Conservation (phyloP, 2,797 vertebrate species). For the Brachymystax lenok region DNA sequence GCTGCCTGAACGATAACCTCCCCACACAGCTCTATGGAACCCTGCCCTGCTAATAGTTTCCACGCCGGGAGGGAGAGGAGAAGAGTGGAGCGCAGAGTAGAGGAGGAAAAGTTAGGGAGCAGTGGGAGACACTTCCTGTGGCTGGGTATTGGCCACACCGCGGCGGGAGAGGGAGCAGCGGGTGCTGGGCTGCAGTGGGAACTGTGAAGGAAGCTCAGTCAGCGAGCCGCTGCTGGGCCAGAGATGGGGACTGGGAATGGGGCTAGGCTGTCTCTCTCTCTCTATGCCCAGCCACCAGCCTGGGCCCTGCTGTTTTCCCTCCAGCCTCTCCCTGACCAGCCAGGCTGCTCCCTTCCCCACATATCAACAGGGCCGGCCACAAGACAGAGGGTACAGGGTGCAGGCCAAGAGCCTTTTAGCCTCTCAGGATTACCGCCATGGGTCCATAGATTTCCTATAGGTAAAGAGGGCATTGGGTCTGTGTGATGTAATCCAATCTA, state of each 20-base stretch:
- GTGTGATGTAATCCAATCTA: neutral
- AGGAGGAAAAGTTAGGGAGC: constrained; percentile 45
- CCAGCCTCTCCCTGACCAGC: neutral
- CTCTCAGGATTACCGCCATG: neutral
- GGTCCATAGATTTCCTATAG: neutral
- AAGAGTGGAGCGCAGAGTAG: constrained; percentile 42
- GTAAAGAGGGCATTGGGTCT: neutral
- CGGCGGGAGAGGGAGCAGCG: constrained; percentile 42
- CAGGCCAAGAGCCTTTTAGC: no score
- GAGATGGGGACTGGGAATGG: neutral
- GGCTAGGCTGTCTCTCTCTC: neutral
- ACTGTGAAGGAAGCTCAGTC: constrained; percentile 58
- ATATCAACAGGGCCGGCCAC: neutral
- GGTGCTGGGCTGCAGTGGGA: constrained; percentile 47
- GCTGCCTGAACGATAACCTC: constrained; percentile 68
- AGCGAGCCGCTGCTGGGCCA: constrained; percentile 3
- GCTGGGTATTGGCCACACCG: constrained; percentile 61
- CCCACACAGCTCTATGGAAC: constrained; percentile 64
- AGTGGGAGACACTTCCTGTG: constrained; percentile 72
- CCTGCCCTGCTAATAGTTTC: constrained; percentile 77
- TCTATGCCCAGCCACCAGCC: neutral
- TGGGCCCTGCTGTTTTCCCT: neutral
- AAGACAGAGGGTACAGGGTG: neutral
- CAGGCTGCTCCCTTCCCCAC: neutral
- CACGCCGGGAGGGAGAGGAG: constrained; percentile 67